Percentiles rank a stretch among this genome's conserved stretches.
These are phyloP conservation scores for Arizona elegans DNA, from an alignment of 2,113 vertebrate genomes.

Conservation along the genomic window DNA sequence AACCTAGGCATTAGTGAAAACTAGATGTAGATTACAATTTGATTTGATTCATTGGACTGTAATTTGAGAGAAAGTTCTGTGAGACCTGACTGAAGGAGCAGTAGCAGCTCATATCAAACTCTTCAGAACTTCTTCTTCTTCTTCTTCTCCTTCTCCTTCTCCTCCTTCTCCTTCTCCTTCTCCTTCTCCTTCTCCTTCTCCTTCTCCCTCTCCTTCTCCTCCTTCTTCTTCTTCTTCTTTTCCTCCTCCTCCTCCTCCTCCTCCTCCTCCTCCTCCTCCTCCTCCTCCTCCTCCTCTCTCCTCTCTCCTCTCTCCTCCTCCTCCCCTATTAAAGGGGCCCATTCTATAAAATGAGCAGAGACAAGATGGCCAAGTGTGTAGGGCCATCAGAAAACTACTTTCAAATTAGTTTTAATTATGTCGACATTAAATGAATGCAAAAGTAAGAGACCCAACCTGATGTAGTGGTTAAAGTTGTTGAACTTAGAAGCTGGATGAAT, in stretches of 20 bases:
- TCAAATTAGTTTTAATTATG: background rate
- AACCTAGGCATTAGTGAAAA: background rate
- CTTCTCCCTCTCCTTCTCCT: no score
- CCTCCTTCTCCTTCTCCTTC: no score
- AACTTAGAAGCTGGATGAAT: background rate
- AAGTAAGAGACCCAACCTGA: background rate
- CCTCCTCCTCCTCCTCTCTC: no score
- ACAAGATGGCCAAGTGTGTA: background rate
- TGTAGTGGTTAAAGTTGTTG: background rate
- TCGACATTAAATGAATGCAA: background rate
- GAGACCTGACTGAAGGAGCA: background rate
- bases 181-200: no score
- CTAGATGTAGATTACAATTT: background rate
- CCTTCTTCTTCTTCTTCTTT: no score
- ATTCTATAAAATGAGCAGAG: background rate
- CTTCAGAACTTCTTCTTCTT: background rate
- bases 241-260: no score
- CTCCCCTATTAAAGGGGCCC: background rate
- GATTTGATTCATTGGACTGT: background rate
- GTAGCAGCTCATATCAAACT: background rate
- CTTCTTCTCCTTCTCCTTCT: no score
- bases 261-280: no score
- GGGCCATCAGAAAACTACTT: background rate
- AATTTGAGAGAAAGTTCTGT: background rate
- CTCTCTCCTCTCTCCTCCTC: background rate